These are phyloP conservation scores for Odontomyia ornata DNA, from an alignment of 2,888 invertebrate genomes.

Conservation along the genomic window DNA sequence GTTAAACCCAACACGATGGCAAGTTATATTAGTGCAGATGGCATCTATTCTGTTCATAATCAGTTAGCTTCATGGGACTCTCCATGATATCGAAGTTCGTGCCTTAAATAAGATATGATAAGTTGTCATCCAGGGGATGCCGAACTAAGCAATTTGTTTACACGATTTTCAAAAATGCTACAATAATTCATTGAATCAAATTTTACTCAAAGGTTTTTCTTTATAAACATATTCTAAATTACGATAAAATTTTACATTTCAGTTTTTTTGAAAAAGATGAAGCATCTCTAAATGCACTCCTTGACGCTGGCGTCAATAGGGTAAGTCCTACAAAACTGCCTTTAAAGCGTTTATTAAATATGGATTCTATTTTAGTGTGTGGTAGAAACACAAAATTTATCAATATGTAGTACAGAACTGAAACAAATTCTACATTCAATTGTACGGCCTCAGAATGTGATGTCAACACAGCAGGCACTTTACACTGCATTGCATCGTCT, in stretches of 20 bases:
- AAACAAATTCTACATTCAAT: conserved; percentile 83
- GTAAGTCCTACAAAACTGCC: conserved; percentile 67
- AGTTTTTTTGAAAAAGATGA: conserved; percentile 88
- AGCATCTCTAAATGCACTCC: conserved; percentile 75
- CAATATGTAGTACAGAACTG: conserved; percentile 73
- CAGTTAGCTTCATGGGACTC: too few species aligned
- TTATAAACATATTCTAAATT: too few species aligned
- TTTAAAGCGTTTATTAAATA: background rate
- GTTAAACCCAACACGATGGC: too few species aligned
- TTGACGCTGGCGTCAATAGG: conserved; percentile 88
- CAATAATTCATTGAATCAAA: too few species aligned
- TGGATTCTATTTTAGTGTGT: conserved; percentile 67
- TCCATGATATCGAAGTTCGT: too few species aligned
- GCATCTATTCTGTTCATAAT: too few species aligned
- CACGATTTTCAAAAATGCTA: too few species aligned
- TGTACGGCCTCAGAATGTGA: conserved; percentile 77
- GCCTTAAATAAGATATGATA: too few species aligned
- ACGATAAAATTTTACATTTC: conserved; percentile 60
- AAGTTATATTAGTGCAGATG: too few species aligned
- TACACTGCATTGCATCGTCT: conserved; percentile 88
- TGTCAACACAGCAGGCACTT: conserved; percentile 77
- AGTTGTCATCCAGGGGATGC: too few species aligned
- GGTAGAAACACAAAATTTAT: conserved; percentile 72
- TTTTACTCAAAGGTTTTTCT: too few species aligned
- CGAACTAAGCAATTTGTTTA: too few species aligned